These are phyloP conservation scores for Ostrea edulis DNA, from an alignment of 1,140 invertebrate species.

Conservation along the genomic window DNA sequence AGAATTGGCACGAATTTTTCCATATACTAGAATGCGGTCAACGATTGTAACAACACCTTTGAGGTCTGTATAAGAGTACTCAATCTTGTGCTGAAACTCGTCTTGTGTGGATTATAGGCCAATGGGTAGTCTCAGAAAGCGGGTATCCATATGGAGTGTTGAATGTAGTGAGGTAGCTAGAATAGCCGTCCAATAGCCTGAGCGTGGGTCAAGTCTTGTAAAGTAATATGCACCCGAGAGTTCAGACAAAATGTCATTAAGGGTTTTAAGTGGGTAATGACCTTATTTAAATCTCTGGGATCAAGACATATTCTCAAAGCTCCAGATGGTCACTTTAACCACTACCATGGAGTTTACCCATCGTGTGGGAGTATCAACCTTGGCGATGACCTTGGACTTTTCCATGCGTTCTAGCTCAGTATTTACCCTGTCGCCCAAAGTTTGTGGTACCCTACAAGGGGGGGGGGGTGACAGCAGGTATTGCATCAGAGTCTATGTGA, in stretches of 20 bases:
- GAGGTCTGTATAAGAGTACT: no score
- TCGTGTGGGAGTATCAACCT: constrained; percentile 46
- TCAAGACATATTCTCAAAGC: no score
- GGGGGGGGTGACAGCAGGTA: constrained; percentile 40
- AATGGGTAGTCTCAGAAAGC: constrained; percentile 69
- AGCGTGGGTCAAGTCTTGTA: constrained; percentile 52
- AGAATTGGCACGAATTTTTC: no score
- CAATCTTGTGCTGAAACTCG: constrained; percentile 60
- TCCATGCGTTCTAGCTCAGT: constrained; percentile 49
- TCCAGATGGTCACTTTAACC: no score
- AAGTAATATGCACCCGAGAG: constrained; percentile 54
- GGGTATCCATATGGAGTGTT: constrained; percentile 65
- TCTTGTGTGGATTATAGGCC: constrained; percentile 66
- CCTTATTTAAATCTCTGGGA: neutral
- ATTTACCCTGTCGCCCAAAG: constrained; percentile 59
- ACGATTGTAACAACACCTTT: no score
- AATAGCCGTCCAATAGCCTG: constrained; percentile 69
- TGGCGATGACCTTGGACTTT: no score
- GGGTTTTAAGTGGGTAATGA: neutral
- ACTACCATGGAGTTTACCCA: constrained; percentile 61
- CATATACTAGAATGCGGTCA: no score
- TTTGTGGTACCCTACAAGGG: constrained; percentile 51
- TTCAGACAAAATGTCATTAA: constrained; percentile 51
- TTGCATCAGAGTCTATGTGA: neutral
- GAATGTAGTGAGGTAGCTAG: constrained; percentile 63